Conservation (phyloP, 2,113 vertebrate genomes). For the Cranoglanis bouderius region DNA sequence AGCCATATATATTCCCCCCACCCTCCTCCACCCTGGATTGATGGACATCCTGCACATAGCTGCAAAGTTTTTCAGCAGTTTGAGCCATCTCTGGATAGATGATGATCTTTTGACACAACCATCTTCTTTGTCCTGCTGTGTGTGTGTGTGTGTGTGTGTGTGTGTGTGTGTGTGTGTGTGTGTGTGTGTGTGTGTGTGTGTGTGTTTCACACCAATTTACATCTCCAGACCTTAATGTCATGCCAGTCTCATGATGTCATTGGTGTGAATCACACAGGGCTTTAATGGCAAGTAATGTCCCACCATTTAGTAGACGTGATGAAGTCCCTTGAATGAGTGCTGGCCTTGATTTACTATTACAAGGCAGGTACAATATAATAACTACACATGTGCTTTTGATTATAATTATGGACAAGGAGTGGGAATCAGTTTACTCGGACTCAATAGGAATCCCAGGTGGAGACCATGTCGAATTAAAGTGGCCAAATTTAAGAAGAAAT, state of each 20-base stretch:
- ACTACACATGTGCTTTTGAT: background rate
- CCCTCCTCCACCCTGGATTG: too few species aligned
- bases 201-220: slow-evolving; percentile 21
- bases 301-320: background rate
- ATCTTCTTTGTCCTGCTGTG: slow-evolving; percentile 2
- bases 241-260: background rate
- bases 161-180: too few species aligned
- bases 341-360: background rate
- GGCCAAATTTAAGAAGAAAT: background rate
- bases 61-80: background rate
- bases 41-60: background rate
- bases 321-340: background rate
- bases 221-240: background rate
- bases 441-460: background rate
- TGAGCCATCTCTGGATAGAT: too few species aligned
- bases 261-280: background rate
- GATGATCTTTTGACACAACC: background rate
- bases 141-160: background rate
- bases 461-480: background rate
- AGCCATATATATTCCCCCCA: background rate
- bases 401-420: background rate
- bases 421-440: background rate
- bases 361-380: background rate
- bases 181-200: background rate
- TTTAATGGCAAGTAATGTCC: background rate